These are phyloP conservation scores for Neomonachus schauinslandi DNA, from an alignment of 2,113 vertebrate species.

Conservation along the genomic window DNA sequence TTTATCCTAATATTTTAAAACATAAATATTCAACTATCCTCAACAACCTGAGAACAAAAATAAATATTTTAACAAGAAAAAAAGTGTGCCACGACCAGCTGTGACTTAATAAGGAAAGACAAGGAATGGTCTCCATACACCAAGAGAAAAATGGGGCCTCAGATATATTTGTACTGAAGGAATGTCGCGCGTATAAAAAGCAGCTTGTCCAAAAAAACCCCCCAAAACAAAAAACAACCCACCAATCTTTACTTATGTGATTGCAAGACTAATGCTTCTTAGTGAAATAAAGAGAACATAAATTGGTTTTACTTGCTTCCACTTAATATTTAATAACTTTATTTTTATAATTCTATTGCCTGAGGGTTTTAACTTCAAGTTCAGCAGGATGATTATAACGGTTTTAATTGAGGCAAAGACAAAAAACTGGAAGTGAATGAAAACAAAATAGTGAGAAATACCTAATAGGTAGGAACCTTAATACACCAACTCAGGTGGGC, in stretches of 20 bases:
- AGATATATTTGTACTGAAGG: constrained; percentile 47
- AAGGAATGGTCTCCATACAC: constrained; percentile 51
- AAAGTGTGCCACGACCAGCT: neutral
- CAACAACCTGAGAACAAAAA: constrained; percentile 64
- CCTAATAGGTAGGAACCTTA: neutral
- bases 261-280: constrained; percentile 28
- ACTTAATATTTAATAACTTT: constrained; percentile 59
- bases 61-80: constrained; percentile 74
- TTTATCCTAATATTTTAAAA: neutral
- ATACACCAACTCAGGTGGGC: neutral
- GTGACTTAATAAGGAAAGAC: constrained; percentile 64
- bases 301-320: constrained; percentile 12
- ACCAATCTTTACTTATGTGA: neutral
- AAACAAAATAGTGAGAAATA: neutral
- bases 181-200: constrained; percentile 57
- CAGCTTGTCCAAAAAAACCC: neutral
- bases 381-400: neutral
- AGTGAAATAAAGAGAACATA: neutral
- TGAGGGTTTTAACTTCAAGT: neutral
- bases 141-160: constrained; percentile 57
- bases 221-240: neutral
- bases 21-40: constrained; percentile 32
- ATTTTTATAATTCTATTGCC: constrained; percentile 30
- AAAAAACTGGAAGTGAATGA: constrained; percentile 21
- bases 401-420: neutral